Percentiles rank a stretch among this genome's conserved stretches.
Evolutionary conservation across 2,113 vertebrate species (phyloP).

Genomic region (Pampusana beccarii): DNA sequence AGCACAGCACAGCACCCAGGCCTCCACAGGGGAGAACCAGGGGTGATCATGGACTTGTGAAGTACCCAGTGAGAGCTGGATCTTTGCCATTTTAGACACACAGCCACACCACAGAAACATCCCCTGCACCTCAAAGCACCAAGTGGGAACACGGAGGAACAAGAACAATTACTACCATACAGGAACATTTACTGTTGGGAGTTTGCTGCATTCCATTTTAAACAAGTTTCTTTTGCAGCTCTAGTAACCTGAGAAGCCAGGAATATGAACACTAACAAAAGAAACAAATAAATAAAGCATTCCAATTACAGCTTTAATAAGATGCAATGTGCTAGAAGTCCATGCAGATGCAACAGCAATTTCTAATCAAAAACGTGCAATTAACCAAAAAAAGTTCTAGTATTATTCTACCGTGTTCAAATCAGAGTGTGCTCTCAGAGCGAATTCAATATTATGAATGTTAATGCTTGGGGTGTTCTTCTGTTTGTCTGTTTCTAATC

Average conservation of each 20-base stretch:
- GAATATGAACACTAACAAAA: constrained; percentile 47
- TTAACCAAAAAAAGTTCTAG: constrained; percentile 26
- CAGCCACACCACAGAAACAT: background rate
- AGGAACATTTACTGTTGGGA: constrained; percentile 11
- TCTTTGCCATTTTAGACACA: background rate
- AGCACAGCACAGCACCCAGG: background rate
- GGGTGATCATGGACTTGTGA: rapidly evolving
- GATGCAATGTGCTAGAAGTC: constrained; percentile 28
- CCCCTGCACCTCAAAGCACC: background rate
- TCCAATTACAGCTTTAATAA: constrained; percentile 65
- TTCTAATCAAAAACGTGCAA: constrained; percentile 61
- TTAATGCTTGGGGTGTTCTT: constrained; percentile 3
- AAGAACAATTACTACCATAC: background rate
- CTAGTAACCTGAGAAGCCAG: constrained; percentile 37
- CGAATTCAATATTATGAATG: background rate
- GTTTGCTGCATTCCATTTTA: constrained; percentile 17
- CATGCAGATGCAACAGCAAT: constrained; percentile 1
- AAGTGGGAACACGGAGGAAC: background rate
- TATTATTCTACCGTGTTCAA: background rate
- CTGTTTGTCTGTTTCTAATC: background rate
- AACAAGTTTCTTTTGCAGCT: constrained; percentile 38
- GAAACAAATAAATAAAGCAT: constrained; percentile 43
- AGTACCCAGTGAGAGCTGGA: background rate
- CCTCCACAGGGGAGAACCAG: background rate
- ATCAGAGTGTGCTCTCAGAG: background rate